Evolutionary conservation across 2,888 invertebrate genomes (phyloP), one percentile per base, ranked within the genome.

Genomic region (Harpalus rufipes): DNA sequence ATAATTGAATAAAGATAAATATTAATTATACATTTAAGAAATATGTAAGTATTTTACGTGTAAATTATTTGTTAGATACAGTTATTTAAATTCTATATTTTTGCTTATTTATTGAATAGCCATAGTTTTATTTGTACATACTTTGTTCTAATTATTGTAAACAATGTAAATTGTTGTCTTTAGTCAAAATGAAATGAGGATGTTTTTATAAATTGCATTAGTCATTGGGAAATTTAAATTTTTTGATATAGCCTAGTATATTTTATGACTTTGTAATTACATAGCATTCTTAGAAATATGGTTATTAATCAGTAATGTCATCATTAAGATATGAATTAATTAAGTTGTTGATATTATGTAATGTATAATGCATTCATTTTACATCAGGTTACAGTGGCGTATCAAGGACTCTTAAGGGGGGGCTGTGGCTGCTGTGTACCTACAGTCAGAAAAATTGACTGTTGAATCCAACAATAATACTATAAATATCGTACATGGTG

Each of bases 51-150:
- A 74, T 74, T 41, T 74, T 74, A 16, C 51, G 44, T 74, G 18
- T 44, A 7, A 74, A 16, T 72, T 8, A 72, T 44, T 44, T 44
- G 14, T 72, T 72, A 3, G 18, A 10, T 44, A 74, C 72, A 44
- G 72, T 74, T 74, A 74, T 74, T 72, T 74, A 74, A 51, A 74
- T 74, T 74, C 44, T 74, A 74, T 44, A 16, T 74, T 74, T 21
- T 74, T 12, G 72, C 72, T 74, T 74, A 14, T 74, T 44, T 41
- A 44, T 74, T 10, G 16, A 16, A 51, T 44, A 74, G 10, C 18
- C 16, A 44, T 44, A 14, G 12, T 51, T 7, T 74, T 74, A 74
- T 74, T 41, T 8, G 12, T 3, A 7, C 41, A 44, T 44, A 5
- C 12, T 41, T 74, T 16, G 16, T 18, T 74, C 41, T 39, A 68